Evolutionary conservation across 2,113 vertebrate genomes (phyloP).

Genomic region (Petaurus breviceps): DNA sequence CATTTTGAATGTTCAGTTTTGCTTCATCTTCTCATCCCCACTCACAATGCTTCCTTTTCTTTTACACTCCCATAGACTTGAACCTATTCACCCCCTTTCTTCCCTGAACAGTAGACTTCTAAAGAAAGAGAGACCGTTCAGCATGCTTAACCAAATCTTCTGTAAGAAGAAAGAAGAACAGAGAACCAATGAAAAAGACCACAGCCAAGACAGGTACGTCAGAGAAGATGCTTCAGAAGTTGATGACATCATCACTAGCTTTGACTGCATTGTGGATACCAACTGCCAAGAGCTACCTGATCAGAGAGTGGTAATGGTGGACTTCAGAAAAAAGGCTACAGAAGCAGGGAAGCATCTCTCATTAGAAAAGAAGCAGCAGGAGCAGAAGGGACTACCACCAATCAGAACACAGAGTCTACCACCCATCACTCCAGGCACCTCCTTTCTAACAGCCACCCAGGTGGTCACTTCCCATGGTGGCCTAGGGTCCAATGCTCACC

Average conservation of each 20-base stretch:
- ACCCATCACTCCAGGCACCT: slow-evolving; percentile 84
- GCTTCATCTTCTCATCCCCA: not conserved
- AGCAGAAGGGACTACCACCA: slow-evolving; percentile 83
- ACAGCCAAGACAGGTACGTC: slow-evolving; percentile 69
- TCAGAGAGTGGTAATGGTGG: slow-evolving; percentile 55
- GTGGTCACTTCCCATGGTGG: slow-evolving; percentile 67
- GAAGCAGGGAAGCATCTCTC: slow-evolving; percentile 83
- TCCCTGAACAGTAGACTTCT: slow-evolving; percentile 79
- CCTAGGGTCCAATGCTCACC: slow-evolving; percentile 69
- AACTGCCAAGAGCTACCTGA: slow-evolving; percentile 81
- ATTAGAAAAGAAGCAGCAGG: slow-evolving; percentile 80
- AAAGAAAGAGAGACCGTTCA: slow-evolving; percentile 88
- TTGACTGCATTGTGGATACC: slow-evolving; percentile 87
- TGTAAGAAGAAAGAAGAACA: slow-evolving; percentile 88
- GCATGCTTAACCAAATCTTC: slow-evolving; percentile 89
- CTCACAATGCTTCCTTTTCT: not conserved
- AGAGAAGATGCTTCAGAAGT: slow-evolving; percentile 88
- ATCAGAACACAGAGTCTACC: slow-evolving; percentile 89
- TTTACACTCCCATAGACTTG: slow-evolving; percentile 78
- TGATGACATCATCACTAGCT: slow-evolving; percentile 91
- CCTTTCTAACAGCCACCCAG: slow-evolving; percentile 82
- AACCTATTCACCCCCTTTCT: slow-evolving; percentile 76
- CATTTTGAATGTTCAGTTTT: not conserved
- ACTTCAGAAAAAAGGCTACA: slow-evolving; percentile 79
- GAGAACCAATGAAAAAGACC: slow-evolving; percentile 79